Percentiles rank a stretch among this genome's conserved stretches.
Conservation (phyloP, 2,888 invertebrate genomes). For the Pantelozetes paolii region DNA sequence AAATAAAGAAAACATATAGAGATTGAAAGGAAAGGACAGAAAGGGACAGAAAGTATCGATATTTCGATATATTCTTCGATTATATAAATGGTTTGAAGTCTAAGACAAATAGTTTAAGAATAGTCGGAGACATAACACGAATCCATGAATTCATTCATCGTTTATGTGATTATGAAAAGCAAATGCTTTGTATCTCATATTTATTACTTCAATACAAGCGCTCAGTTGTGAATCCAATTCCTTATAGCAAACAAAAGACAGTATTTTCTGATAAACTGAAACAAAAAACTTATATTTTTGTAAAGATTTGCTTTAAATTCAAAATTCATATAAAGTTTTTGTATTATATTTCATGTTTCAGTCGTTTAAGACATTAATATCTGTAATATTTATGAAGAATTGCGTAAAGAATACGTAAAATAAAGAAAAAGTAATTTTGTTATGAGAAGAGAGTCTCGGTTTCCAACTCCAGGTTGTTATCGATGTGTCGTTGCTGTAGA, state of each 20-base stretch:
- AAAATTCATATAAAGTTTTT: background rate
- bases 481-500: constrained; percentile 20
- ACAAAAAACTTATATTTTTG: constrained; percentile 2
- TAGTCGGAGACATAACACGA: constrained; percentile 4
- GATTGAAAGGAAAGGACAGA: background rate
- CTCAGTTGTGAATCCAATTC: background rate
- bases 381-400: background rate
- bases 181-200: background rate
- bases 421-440: constrained; percentile 18
- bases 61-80: background rate
- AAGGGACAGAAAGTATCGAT: constrained; percentile 14
- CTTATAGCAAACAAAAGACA: constrained; percentile 11
- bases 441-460: constrained; percentile 15
- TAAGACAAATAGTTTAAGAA: constrained; percentile 21
- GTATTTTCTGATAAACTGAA: background rate
- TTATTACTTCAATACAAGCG: background rate
- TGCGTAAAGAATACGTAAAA: background rate
- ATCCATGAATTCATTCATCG: too few species aligned
- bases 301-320: background rate
- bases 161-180: constrained; percentile 15
- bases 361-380: background rate
- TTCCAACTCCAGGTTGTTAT: constrained; percentile 2
- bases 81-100: constrained; percentile 19
- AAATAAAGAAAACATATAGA: too few species aligned
- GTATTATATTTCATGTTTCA: too few species aligned